Conservation (phyloP, 1,140 invertebrate species). For the Euwallacea fornicatus region DNA sequence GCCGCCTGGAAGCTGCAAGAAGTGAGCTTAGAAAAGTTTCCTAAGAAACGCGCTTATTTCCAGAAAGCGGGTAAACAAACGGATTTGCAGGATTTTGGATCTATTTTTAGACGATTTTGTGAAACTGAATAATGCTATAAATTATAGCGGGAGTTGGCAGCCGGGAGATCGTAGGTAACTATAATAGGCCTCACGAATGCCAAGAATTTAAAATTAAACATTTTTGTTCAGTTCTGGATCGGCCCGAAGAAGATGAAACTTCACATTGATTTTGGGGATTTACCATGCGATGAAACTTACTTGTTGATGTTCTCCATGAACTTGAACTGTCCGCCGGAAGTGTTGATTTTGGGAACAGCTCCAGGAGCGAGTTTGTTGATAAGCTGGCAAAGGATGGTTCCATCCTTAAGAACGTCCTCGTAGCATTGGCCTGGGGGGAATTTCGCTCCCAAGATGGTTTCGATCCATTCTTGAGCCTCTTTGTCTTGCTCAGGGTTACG, state of each 20-base stretch:
- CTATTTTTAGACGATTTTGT: neutral
- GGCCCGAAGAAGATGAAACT: too few relatives aligned
- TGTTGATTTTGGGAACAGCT: constrained; percentile 82
- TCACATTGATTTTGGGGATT: neutral
- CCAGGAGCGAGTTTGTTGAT: constrained; percentile 88
- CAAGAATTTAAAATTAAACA: constrained; percentile 6
- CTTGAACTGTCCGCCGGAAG: constrained; percentile 87
- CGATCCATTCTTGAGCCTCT: constrained; percentile 90
- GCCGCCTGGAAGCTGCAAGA: constrained; percentile 82
- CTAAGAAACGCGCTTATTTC: neutral
- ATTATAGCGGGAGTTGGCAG: constrained; percentile 12
- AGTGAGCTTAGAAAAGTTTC: constrained; percentile 2
- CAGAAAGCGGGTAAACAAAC: neutral
- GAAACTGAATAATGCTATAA: constrained; percentile 19
- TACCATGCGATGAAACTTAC: constrained; percentile 55
- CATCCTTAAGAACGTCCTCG: constrained; percentile 85
- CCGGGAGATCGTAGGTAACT: neutral
- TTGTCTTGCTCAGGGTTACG: constrained; percentile 85
- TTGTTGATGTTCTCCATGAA: constrained; percentile 95
- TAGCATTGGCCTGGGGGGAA: constrained; percentile 74
- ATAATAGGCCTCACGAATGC: constrained; percentile 6
- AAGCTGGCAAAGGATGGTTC: constrained; percentile 84
- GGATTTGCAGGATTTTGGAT: too few relatives aligned
- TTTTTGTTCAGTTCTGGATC: neutral
- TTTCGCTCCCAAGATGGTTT: constrained; percentile 79